These are phyloP conservation scores for Reticulitermes speratus DNA, from an alignment of 1,140 invertebrate genomes.

Conservation along the genomic window DNA sequence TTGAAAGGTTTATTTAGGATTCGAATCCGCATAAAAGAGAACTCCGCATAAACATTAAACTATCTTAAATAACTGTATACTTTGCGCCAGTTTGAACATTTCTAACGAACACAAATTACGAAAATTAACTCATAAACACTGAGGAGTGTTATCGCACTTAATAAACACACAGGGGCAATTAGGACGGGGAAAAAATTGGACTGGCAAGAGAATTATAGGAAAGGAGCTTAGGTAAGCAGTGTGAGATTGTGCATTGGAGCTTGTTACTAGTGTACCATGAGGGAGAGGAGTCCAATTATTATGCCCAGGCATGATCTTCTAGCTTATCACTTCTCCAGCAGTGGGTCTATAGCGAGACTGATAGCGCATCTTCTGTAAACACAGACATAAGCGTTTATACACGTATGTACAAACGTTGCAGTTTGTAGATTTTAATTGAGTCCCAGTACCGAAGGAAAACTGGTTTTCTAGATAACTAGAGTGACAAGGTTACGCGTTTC, in stretches of 20 bases:
- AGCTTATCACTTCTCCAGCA: background rate
- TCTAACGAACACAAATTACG: background rate
- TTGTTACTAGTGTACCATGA: background rate
- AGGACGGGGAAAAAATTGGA: background rate
- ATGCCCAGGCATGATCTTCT: background rate
- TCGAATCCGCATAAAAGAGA: too few species aligned
- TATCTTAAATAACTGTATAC: background rate
- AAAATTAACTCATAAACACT: conserved; percentile 12
- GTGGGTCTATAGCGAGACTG: background rate
- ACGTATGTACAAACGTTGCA: background rate
- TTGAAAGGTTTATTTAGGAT: too few species aligned
- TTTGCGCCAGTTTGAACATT: background rate
- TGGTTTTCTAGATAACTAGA: too few species aligned
- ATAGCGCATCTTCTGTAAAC: background rate
- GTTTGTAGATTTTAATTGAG: background rate
- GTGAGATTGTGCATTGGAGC: background rate
- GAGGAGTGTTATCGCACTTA: background rate
- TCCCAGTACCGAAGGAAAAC: too few species aligned
- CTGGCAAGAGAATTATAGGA: background rate
- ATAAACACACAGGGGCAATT: background rate
- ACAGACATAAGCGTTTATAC: background rate
- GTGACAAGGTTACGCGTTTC: too few species aligned
- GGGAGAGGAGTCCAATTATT: background rate
- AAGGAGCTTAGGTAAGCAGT: background rate
- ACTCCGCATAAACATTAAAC: too few species aligned